Base-by-base conservation (phyloP, 1,140 invertebrate species). In the Potamilus streckersoni region DNA sequence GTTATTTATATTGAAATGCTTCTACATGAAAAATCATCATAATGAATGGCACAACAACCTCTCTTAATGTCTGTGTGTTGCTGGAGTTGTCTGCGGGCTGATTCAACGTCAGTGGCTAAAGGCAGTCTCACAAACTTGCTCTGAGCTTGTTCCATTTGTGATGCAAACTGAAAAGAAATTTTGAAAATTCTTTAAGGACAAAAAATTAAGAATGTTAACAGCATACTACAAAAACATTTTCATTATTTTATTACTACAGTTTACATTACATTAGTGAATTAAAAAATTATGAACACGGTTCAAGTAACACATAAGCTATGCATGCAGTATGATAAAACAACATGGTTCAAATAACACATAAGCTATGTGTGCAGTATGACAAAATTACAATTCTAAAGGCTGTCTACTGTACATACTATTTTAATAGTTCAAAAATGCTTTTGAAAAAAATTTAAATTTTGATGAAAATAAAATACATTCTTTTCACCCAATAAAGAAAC, bases 101-200 rank as follows among this genome's bases (percentile, higher is more conserved):
- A 80, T 65, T 89, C 87, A 38, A 89, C 85, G 73, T 89, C 88
- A 64, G 83, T 77, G 16, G 89, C 86, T 57, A 89, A 79, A 17
- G 84, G 81, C 69, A 85, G 78, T 38, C 79, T 79, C 49, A 75
- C 74, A 81, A 89, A 89, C 69, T 83, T 84, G 27, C 78, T 82
- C 73, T 87, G 85, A 20, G 95, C 91, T 66, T 92, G 91, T 74
- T 92, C 92, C 92, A 95, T 94, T 81, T 92, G 92, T 16, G 93
- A 91, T 74, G 92, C 92, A 83, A 94, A 95, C 86, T 94, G 92
- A 66, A 85, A 77, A 63, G 17, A 67, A 75, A 76, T 73, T 55
- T 65, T 38, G 17, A 69, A 27, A 38, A 31, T 60, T 31, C 19
- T 19, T 17, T 61, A 63, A 60, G 11, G 1, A n/a, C 12, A 17